Conservation (phyloP, 2,888 invertebrate species). For the Chrysopilus asiliformis region DNA sequence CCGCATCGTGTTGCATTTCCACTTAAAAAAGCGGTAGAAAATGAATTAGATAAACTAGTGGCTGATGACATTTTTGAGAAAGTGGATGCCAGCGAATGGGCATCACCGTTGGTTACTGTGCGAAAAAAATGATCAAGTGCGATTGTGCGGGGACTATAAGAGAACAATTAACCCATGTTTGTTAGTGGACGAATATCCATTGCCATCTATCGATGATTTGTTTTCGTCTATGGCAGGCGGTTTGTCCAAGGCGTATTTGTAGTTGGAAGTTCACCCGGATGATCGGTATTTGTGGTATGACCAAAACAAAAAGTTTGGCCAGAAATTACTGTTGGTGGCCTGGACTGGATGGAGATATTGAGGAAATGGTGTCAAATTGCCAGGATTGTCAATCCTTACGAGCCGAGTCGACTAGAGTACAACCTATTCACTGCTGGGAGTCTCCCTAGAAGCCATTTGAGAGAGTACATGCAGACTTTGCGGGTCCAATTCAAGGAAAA, state of each 20-base stretch:
- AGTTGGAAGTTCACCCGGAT: slow-evolving; percentile 23
- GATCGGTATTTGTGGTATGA: slow-evolving; percentile 17
- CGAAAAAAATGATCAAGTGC: too few relatives aligned
- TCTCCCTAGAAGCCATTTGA: slow-evolving; percentile 12
- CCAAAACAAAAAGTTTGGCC: slow-evolving; percentile 7
- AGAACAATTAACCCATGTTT: too few relatives aligned
- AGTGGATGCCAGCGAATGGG: background rate
- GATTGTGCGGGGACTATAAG: too few relatives aligned
- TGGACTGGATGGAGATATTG: slow-evolving; percentile 14
- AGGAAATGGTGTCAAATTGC: slow-evolving; percentile 12
- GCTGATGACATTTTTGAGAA: background rate
- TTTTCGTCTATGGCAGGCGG: background rate
- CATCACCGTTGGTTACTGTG: too few relatives aligned
- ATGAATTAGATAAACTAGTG: too few relatives aligned
- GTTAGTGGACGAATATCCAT: too few relatives aligned
- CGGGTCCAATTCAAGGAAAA: slow-evolving; percentile 1
- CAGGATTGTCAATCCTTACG: slow-evolving; percentile 1
- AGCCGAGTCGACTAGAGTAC: slow-evolving; percentile 3
- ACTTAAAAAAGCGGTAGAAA: background rate
- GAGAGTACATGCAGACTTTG: slow-evolving; percentile 13
- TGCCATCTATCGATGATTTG: too few relatives aligned
- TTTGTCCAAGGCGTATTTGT: slow-evolving; percentile 25
- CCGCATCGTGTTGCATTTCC: background rate
- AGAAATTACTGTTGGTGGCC: slow-evolving; percentile 15
- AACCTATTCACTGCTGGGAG: slow-evolving; percentile 8